A percentile compares a stretch with the other conserved stretches of the same genome.
Conservation (phyloP, 2,797 vertebrate genomes). For the Neoniphon sammara region DNA sequence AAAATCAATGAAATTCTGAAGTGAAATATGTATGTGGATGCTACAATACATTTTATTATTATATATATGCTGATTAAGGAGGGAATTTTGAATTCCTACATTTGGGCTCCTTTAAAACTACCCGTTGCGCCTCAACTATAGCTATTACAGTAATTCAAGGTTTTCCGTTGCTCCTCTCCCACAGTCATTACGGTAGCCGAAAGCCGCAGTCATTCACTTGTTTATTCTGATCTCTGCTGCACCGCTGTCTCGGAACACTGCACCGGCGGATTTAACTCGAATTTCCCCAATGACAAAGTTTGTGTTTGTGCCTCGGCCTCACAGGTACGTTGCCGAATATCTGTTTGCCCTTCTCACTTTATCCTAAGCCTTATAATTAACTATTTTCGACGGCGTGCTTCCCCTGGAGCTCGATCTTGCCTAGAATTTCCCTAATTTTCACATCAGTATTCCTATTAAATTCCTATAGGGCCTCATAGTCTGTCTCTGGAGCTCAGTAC, state of each 20-base stretch:
- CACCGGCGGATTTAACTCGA: neutral
- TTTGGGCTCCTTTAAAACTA: no score
- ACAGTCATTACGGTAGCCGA: slow-evolving; percentile 38
- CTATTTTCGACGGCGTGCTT: neutral
- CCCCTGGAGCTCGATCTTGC: no score
- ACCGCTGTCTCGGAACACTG: slow-evolving; percentile 10
- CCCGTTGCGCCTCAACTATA: neutral
- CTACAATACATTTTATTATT: no score
- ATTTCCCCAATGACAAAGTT: neutral
- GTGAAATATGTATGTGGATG: no score
- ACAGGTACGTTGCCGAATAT: slow-evolving; percentile 37
- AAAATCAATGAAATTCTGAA: no score
- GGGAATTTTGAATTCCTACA: no score
- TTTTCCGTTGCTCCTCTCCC: slow-evolving; percentile 5
- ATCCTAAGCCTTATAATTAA: slow-evolving; percentile 8
- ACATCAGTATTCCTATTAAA: no score
- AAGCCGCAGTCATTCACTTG: slow-evolving; percentile 69
- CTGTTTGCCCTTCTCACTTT: neutral
- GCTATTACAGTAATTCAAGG: slow-evolving; percentile 31
- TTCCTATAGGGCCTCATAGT: no score
- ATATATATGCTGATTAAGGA: no score
- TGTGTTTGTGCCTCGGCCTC: neutral
- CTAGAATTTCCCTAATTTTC: no score
- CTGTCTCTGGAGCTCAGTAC: no score
- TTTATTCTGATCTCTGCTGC: slow-evolving; percentile 48